Conservation (phyloP, 2,888 invertebrate species). For the Meteorus colon region DNA sequence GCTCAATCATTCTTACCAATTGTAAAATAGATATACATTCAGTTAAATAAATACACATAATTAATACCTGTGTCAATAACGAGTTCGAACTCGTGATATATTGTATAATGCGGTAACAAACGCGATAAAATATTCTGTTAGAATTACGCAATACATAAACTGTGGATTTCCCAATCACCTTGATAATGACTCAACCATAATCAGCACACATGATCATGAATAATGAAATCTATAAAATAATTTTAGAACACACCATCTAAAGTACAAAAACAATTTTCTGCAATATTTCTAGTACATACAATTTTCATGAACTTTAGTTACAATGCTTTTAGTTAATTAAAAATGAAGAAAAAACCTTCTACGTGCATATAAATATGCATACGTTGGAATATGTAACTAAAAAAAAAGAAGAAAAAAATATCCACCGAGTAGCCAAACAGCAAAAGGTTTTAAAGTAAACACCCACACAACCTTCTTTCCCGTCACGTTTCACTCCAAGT, state of each 20-base stretch:
- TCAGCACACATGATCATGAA: neutral
- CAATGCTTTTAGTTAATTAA: conserved; percentile 12
- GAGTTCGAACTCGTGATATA: neutral
- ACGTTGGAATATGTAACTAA: neutral
- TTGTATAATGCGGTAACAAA: neutral
- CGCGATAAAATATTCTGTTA: neutral
- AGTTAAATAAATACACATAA: neutral
- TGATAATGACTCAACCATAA: neutral
- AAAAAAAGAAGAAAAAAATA: conserved; percentile 15
- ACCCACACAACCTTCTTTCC: conserved; percentile 20
- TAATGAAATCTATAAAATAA: neutral
- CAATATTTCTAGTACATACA: neutral
- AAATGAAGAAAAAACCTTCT: neutral
- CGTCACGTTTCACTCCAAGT: conserved; percentile 12
- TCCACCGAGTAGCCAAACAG: neutral
- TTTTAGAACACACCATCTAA: neutral
- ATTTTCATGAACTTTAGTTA: conserved; percentile 5
- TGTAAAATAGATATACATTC: neutral
- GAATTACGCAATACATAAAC: neutral
- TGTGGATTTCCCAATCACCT: neutral
- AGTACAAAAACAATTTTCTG: neutral
- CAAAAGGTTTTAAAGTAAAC: neutral
- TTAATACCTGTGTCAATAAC: neutral
- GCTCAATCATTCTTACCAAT: too few species aligned
- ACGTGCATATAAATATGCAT: neutral